phyloP scores from a whole-genome alignment of 2,113 vertebrate genomes.

The Ibidorhyncha struthersii region DNA sequence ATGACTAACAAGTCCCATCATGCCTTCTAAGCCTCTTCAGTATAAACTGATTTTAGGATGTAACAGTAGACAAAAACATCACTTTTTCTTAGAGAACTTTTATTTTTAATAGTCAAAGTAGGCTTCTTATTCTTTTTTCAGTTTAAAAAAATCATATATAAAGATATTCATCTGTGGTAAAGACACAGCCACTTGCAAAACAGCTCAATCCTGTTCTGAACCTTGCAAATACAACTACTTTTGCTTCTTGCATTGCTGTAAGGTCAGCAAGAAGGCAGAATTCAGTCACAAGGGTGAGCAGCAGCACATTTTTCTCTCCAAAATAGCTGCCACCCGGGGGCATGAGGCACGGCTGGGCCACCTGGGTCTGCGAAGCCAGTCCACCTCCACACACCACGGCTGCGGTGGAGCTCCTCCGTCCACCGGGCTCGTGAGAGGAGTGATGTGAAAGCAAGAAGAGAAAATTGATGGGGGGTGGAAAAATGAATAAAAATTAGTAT shows the following conservation, averaged over 20 bases:
- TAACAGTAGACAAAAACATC: not conserved
- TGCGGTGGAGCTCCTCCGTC: not conserved
- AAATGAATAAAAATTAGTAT: not conserved
- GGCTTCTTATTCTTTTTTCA: not conserved
- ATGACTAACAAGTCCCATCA: slow-evolving; percentile 36
- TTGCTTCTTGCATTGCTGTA: not conserved
- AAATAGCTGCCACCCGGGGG: not conserved
- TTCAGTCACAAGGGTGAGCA: not conserved
- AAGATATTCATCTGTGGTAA: not conserved
- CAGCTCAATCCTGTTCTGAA: not conserved
- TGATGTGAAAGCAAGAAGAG: not conserved
- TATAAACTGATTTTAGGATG: not conserved
- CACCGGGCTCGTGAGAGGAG: not conserved
- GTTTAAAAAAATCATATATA: not conserved
- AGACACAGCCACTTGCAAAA: not conserved
- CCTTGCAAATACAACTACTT: not conserved
- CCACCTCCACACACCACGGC: not conserved
- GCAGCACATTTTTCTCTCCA: not conserved
- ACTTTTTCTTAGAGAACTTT: not conserved
- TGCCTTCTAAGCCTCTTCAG: not conserved
- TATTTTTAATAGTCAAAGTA: not conserved
- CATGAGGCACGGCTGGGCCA: not conserved
- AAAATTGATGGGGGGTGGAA: not conserved
- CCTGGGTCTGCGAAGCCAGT: fast-evolving
- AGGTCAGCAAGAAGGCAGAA: not conserved